A percentile compares a stretch with the other conserved stretches of the same genome.
Conservation (phyloP, 2,113 vertebrate species). For the Menura novaehollandiae region DNA sequence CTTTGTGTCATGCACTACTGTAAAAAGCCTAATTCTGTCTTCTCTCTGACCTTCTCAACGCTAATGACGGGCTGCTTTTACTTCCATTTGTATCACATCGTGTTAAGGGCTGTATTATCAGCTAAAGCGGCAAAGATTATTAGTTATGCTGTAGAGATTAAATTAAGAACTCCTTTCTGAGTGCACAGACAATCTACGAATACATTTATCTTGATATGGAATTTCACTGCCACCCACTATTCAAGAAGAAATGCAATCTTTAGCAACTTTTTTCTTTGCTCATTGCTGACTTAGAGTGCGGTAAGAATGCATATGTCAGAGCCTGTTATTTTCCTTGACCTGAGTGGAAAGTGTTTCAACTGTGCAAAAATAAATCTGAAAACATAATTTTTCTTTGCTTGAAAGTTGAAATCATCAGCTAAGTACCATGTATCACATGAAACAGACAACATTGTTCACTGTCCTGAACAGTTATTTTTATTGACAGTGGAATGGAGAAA, state of each 20-base stretch:
- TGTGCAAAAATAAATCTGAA: background rate
- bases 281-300: background rate
- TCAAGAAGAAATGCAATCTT: background rate
- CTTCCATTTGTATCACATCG: background rate
- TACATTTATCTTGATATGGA: background rate
- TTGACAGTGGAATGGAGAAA: background rate
- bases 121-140: background rate
- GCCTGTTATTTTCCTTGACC: background rate
- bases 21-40: background rate
- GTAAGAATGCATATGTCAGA: background rate
- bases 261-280: background rate
- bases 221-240: background rate
- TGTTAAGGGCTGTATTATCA: background rate
- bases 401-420: background rate
- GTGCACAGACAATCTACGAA: background rate
- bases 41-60: background rate
- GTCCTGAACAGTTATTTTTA: background rate
- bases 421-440: rapidly evolving
- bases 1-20: background rate
- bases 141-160: background rate
- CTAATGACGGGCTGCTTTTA: background rate
- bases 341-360: background rate
- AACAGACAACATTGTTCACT: background rate
- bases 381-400: background rate
- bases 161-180: background rate